Conservation (phyloP, 2,797 vertebrate genomes). For the Sphenodon punctatus region DNA sequence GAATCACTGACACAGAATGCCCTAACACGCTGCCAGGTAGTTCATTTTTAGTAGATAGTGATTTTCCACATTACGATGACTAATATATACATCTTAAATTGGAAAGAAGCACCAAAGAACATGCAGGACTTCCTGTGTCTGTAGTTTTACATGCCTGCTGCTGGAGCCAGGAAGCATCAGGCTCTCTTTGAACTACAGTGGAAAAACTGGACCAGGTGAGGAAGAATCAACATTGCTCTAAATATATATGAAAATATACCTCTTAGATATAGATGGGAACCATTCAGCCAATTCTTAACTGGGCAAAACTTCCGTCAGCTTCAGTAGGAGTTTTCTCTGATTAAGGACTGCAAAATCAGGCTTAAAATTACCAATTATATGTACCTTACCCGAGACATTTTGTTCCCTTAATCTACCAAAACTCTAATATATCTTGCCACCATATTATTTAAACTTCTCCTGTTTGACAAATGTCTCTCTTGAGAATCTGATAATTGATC, state of each 20-base stretch:
- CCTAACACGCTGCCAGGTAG: background rate
- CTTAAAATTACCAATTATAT: background rate
- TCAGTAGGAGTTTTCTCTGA: background rate
- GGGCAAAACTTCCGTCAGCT: background rate
- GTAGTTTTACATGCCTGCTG: background rate
- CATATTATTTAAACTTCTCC: background rate
- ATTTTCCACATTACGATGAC: too few species aligned
- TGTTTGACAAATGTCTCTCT: conserved; percentile 5
- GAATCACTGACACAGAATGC: background rate
- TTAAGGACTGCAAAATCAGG: background rate
- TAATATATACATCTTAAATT: background rate
- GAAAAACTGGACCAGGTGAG: background rate
- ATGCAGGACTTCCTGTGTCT: background rate
- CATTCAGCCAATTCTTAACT: background rate
- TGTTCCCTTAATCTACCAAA: background rate
- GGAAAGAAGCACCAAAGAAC: background rate
- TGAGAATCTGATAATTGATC: conserved; percentile 8
- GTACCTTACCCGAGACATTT: background rate
- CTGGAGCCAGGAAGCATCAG: background rate
- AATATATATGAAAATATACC: background rate
- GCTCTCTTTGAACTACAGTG: too few species aligned
- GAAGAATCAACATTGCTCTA: background rate
- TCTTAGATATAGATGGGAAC: background rate
- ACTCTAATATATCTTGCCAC: background rate
- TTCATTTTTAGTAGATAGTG: too few species aligned